Evolutionary conservation across 2,797 vertebrate genomes (phyloP).

Genomic region (Tiaroga cobitis): DNA sequence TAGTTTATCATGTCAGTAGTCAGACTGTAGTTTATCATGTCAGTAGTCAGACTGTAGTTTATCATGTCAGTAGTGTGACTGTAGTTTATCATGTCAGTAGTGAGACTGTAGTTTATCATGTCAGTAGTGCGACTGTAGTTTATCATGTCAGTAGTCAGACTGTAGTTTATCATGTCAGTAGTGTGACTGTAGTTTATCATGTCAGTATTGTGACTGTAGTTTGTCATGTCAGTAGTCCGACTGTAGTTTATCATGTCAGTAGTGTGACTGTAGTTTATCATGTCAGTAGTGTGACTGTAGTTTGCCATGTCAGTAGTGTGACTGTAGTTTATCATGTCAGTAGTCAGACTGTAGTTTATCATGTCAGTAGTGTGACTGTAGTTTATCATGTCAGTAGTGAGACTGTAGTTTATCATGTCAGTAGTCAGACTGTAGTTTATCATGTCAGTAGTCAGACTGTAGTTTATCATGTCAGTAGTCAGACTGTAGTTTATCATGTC

Average conservation of each 20-base stretch:
- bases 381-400: background rate
- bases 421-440: background rate
- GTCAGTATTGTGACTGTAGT: background rate
- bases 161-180: background rate
- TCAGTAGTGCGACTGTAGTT: background rate
- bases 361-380: background rate
- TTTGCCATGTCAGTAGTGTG: background rate
- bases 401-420: background rate
- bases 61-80: background rate
- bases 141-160: background rate
- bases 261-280: background rate
- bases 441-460: background rate
- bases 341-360: background rate
- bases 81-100: background rate
- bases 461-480: background rate
- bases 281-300: background rate
- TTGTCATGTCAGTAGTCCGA: background rate
- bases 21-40: background rate
- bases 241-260: background rate
- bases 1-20: background rate
- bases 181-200: background rate
- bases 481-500: background rate
- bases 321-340: background rate
- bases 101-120: background rate
- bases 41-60: background rate